Percentiles rank a stretch among this genome's conserved stretches.
Conservation (phyloP, 2,113 vertebrate genomes). For the Phainopepla nitens region DNA sequence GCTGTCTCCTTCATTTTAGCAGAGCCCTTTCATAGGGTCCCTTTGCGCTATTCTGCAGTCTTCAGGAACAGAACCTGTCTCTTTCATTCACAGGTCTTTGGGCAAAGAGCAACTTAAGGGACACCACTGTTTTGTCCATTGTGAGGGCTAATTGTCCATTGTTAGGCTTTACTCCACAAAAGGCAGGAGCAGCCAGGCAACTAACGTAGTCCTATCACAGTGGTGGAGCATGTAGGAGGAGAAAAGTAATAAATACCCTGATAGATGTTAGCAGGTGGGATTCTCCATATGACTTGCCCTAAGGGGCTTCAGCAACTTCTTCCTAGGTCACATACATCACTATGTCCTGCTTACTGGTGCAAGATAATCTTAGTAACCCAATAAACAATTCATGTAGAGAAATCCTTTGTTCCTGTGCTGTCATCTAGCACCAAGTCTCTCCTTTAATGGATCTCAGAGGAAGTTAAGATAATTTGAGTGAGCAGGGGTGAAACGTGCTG, state of each 20-base stretch:
- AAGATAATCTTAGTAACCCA: background rate
- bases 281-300: background rate
- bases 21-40: background rate
- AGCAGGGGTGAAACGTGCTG: background rate
- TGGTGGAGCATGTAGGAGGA: background rate
- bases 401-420: background rate
- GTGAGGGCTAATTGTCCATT: background rate
- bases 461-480: background rate
- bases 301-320: background rate
- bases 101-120: background rate
- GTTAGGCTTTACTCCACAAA: background rate
- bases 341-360: rapidly evolving
- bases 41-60: background rate
- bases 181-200: background rate
- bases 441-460: background rate
- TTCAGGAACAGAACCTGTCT: background rate
- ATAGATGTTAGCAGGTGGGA: background rate
- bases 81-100: background rate
- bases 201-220: background rate
- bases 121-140: background rate
- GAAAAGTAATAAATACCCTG: background rate
- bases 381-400: background rate
- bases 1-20: background rate
- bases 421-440: background rate
- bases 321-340: background rate